Conservation (phyloP, 2,888 invertebrate genomes). For the Lacanobia oleracea region DNA sequence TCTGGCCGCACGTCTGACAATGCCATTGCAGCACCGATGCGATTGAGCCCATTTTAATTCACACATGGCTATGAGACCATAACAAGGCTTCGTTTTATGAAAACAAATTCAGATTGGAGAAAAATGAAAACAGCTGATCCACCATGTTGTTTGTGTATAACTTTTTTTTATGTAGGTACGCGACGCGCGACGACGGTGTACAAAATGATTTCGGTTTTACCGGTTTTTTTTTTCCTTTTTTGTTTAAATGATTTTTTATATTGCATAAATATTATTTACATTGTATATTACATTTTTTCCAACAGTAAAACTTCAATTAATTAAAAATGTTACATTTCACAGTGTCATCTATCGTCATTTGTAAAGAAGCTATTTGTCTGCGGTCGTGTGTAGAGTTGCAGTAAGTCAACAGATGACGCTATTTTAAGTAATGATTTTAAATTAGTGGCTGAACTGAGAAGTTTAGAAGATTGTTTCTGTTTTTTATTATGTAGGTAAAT, state of each 20-base stretch:
- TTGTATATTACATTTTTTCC: background rate
- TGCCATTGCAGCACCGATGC: slow-evolving; percentile 98
- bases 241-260: background rate
- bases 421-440: background rate
- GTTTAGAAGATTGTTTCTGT: too few relatives aligned
- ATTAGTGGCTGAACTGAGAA: too few relatives aligned
- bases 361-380: background rate
- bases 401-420: slow-evolving; percentile 23
- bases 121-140: slow-evolving; percentile 91
- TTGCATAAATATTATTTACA: background rate
- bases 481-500: too few relatives aligned
- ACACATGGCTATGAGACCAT: slow-evolving; percentile 90
- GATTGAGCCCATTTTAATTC: slow-evolving; percentile 96
- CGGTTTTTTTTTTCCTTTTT: slow-evolving; percentile 38
- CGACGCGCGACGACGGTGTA: slow-evolving; percentile 29
- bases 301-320: rapidly evolving
- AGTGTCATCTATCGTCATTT: slow-evolving; percentile 36
- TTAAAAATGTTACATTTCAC: rapidly evolving
- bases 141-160: slow-evolving; percentile 91
- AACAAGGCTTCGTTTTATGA: slow-evolving; percentile 85
- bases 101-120: slow-evolving; percentile 83
- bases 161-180: slow-evolving; percentile 76
- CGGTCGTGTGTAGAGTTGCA: background rate
- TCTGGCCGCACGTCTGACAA: slow-evolving; percentile 96
- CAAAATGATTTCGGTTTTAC: slow-evolving; percentile 51